A percentile compares a stretch with the other conserved stretches of the same genome.
Conservation (phyloP, 2,113 vertebrate genomes). For the Podocnemis expansa region DNA sequence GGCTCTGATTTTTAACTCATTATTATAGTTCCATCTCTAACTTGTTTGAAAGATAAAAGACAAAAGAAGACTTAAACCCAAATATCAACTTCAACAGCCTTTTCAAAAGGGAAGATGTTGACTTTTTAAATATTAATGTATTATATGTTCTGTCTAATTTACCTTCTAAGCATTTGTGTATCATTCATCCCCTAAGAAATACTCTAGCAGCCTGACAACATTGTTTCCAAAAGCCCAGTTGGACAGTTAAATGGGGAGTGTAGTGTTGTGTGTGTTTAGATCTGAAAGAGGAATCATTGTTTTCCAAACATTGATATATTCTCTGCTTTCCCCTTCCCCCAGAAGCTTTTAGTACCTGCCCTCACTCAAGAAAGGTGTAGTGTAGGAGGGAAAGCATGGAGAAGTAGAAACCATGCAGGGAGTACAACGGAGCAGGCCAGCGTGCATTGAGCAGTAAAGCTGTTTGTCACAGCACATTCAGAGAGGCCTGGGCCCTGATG, state of each 20-base stretch:
- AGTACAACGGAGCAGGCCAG: background rate
- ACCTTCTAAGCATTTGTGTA: background rate
- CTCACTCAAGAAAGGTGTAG: background rate
- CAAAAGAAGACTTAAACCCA: background rate
- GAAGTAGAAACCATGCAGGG: background rate
- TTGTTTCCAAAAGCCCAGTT: background rate
- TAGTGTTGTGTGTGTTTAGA: background rate
- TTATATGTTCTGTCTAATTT: background rate
- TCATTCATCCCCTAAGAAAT: no score
- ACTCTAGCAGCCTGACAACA: background rate
- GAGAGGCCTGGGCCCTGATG: background rate
- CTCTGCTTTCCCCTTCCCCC: background rate
- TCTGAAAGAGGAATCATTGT: background rate
- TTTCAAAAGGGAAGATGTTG: background rate
- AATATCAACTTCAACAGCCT: background rate
- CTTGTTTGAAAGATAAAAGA: background rate
- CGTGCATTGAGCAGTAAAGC: background rate
- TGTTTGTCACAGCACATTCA: background rate
- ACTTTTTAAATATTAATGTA: background rate
- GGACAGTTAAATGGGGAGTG: background rate
- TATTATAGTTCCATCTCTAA: background rate
- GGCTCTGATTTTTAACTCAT: background rate
- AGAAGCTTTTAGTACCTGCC: background rate
- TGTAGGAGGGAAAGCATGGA: background rate
- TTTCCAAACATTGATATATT: background rate